Base-by-base conservation (phyloP, 2,888 invertebrate genomes). In the Sabatieria punctata region DNA sequence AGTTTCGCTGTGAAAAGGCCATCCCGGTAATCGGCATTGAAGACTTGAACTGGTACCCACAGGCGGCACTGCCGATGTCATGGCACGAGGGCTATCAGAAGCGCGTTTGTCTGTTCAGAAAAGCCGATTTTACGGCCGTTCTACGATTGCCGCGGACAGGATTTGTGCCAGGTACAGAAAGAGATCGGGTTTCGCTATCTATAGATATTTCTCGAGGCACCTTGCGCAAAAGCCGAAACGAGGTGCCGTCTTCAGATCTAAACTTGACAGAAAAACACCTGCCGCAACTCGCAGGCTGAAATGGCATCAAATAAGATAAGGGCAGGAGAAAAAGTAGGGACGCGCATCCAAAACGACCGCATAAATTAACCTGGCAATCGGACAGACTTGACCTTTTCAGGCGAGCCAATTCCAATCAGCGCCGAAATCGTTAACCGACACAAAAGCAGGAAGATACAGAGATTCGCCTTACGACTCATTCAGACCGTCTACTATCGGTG, bases 41-140 rank as follows among this genome's bases (percentile, higher is more conserved):
- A 26, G 41, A 48, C 19, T 38, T 48, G 33, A 48, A 48, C 33
- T 45, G 45, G 48, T 45, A 48, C 41, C 48, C 39, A 18, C 19
- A 35, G 15, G 26, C 24, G 2, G 25, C 38, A 15, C 22, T 41
- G 41, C 45, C 48, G 4, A 15, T 45, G n/a, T 25, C 18, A n/a
- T 24, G 23, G 37, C 18, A 33, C 26, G 18, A 43, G 24, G n/a
- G 15, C 23, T 43, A 22, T n/a, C 33, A 36, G 23, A 33, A 36
- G 18, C 24, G 43, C 13, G 18, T 25, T 8, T 42, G 41, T 4
- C 8, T n/a, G 15, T 6, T 11, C 38, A 43, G 18, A 8, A n/a
- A 37, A 35, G 21, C 22, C 26, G 38, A 26, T 15, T n/a, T 21
- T 13, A 2, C 13, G 2, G 21, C 37, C 4, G 35, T 48, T 24